These are phyloP conservation scores for Corynorhinus townsendii DNA, from an alignment of 2,113 vertebrate species.

Conservation along the genomic window DNA sequence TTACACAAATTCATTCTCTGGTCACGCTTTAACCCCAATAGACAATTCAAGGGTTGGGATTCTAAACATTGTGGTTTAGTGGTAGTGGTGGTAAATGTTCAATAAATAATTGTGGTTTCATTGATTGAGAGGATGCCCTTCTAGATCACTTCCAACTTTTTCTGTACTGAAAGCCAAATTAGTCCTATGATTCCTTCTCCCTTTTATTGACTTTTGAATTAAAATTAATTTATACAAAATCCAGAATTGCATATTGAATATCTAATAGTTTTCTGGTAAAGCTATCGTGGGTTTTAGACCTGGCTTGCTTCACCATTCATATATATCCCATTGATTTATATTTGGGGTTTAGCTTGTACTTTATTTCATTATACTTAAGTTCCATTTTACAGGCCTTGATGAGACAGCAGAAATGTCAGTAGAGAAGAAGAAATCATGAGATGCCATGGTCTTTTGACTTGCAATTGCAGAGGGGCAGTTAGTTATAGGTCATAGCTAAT, in stretches of 20 bases:
- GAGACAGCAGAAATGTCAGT: slow-evolving; percentile 58
- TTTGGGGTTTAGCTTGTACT: slow-evolving; percentile 22
- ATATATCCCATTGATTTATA: slow-evolving; percentile 42
- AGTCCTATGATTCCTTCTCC: neutral
- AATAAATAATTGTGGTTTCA: neutral
- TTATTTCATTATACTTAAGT: slow-evolving; percentile 51
- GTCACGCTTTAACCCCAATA: neutral
- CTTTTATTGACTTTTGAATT: slow-evolving; percentile 1
- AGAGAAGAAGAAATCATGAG: slow-evolving; percentile 43
- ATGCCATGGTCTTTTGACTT: slow-evolving; percentile 51
- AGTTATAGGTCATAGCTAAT: slow-evolving; percentile 34
- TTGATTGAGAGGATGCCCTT: slow-evolving; percentile 22
- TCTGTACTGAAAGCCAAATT: neutral
- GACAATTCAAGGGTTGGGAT: neutral
- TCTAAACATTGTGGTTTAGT: neutral
- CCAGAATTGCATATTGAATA: neutral
- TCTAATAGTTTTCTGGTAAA: neutral
- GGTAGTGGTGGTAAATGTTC: neutral
- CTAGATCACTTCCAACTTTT: neutral
- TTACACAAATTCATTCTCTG: neutral
- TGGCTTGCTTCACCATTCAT: slow-evolving; percentile 24
- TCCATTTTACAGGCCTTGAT: slow-evolving; percentile 56
- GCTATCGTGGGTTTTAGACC: neutral
- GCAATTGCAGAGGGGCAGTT: neutral
- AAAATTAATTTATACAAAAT: slow-evolving; percentile 34